Base-by-base conservation (phyloP, 2,888 invertebrate species). In the Zygothrica quintamaculata region DNA sequence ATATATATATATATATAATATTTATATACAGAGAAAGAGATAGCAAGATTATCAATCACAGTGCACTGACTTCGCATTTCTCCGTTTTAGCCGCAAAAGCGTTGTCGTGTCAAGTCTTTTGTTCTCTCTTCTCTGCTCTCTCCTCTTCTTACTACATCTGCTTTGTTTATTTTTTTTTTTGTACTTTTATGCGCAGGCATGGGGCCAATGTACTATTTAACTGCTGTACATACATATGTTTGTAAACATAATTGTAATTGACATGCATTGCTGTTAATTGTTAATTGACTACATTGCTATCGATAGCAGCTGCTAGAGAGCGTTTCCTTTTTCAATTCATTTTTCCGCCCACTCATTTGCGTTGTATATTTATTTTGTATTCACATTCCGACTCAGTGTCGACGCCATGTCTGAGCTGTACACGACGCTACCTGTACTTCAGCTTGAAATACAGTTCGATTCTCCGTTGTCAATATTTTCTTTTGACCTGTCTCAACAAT, bases 401-500 rank as follows among this genome's bases (percentile, higher is more conserved):
- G 74, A 36, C 74, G 37, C 11, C 34, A 48, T 61, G 73, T 80
- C 29, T 40, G 47, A 13, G 16, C 29, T 46, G 12, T 26, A 29
- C 13, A 31, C 16, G 15, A 4, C 39, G 42, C 51, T 76, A 76
- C 76, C 75, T 76, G 75, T 53, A 61, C 31, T 77, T 64, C 29
- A 55, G 15, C 22, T 47, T 37, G 43, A 64, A 69, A 42, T 33
- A 60, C 60, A 15, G 73, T 29, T 65, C 48, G 40, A 65, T 48
- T 56, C 46, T 15, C 53, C 29, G 55, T 62, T 52, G 58, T 46
- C 50, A 53, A 62, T n/a, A n/a, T n/a, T n/a, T n/a, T n/a, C n/a
- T 75, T 59, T 46, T 65, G 75, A 77, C 75, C 75, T 77, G 78
- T 65, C 78, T 61, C 61, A 76, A 76, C 75, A 77, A 18, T 29